Conservation (phyloP, 2,888 invertebrate species). For the Troides oblongomaculatus region DNA sequence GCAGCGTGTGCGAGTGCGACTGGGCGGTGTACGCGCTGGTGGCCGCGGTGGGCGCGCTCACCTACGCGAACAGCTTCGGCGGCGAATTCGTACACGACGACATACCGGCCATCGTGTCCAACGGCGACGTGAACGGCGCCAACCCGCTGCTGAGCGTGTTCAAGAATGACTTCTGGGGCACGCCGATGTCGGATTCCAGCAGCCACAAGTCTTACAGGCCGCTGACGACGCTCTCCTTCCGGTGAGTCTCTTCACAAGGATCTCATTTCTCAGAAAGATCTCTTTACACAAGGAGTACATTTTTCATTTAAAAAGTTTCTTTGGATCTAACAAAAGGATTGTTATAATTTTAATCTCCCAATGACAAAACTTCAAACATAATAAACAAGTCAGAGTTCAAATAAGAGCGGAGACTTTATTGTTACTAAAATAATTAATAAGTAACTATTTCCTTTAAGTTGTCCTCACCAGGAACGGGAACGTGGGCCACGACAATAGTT, state of each 20-base stretch:
- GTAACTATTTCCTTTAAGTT: too few species aligned
- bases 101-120: constrained; percentile 89
- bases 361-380: too few species aligned
- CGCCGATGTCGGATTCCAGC: constrained; percentile 88
- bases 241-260: constrained; percentile 80
- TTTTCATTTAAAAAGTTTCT: too few species aligned
- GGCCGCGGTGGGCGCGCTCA: constrained; percentile 83
- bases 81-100: constrained; percentile 95
- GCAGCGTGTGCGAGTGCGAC: constrained; percentile 65
- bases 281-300: too few species aligned
- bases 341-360: too few species aligned
- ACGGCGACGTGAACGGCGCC: constrained; percentile 88
- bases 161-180: constrained; percentile 94
- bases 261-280: too few species aligned
- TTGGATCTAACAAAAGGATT: too few species aligned
- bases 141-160: constrained; percentile 82
- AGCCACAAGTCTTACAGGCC: constrained; percentile 95
- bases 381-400: too few species aligned
- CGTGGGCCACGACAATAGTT: too few species aligned
- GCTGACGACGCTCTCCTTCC: constrained; percentile 89
- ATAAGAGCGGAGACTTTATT: too few species aligned
- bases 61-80: constrained; percentile 86
- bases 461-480: too few species aligned
- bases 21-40: constrained; percentile 83
- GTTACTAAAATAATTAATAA: too few species aligned